Conservation (phyloP, 1,140 invertebrate species). For the Drosophila kikkawai region DNA sequence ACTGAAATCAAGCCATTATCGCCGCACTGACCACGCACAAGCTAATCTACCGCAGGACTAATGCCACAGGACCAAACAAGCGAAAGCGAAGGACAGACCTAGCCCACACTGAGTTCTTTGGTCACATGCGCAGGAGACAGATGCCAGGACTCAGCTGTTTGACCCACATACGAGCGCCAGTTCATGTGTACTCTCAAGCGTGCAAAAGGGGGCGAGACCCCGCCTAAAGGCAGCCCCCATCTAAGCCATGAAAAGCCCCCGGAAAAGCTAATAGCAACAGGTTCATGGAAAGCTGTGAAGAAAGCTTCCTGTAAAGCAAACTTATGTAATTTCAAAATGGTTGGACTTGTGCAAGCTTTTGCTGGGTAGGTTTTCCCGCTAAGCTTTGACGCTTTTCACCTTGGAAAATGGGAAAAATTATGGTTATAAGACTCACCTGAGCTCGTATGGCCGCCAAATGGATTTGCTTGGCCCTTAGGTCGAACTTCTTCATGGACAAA, state of each 20-base stretch:
- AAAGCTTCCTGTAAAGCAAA: slow-evolving; percentile 19
- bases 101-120: slow-evolving; percentile 52
- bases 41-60: slow-evolving; percentile 79
- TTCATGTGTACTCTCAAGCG: slow-evolving; percentile 63
- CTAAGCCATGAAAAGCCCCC: slow-evolving; percentile 19
- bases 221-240: slow-evolving; percentile 17
- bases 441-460: slow-evolving; percentile 95
- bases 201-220: slow-evolving; percentile 42
- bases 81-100: slow-evolving; percentile 39
- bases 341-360: slow-evolving; percentile 12
- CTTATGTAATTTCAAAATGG: slow-evolving; percentile 14
- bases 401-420: background rate
- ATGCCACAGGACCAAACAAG: slow-evolving; percentile 6
- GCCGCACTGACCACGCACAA: slow-evolving; percentile 70
- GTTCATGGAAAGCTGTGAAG: slow-evolving; percentile 11
- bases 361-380: slow-evolving; percentile 8
- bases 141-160: slow-evolving; percentile 65
- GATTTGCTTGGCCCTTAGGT: slow-evolving; percentile 95
- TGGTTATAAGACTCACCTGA: slow-evolving; percentile 89
- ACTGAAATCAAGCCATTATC: slow-evolving; percentile 23
- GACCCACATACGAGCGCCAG: slow-evolving; percentile 70
- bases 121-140: slow-evolving; percentile 73
- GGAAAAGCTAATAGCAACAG: slow-evolving; percentile 13
- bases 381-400: slow-evolving; percentile 28
- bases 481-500: slow-evolving; percentile 96